phyloP scores from a whole-genome alignment of 2,113 vertebrate genomes.

The Mugil cephalus region DNA sequence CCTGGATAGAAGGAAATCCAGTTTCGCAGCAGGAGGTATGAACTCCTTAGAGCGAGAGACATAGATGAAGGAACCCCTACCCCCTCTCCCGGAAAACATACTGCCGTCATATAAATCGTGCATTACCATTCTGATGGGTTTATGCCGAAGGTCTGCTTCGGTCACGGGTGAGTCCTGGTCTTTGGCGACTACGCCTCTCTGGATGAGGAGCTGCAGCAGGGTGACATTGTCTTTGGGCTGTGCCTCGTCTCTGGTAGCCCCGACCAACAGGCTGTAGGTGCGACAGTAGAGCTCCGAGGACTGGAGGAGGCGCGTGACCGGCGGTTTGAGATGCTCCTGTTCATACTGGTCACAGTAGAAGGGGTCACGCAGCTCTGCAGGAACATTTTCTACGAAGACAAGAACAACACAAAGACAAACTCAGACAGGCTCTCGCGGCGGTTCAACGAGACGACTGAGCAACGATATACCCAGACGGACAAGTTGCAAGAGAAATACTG shows the following conservation, averaged over 20 bases:
- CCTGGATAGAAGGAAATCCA: slow-evolving; percentile 31
- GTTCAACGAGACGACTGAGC: background rate
- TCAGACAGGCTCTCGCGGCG: slow-evolving; percentile 16
- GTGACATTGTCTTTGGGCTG: slow-evolving; percentile 83
- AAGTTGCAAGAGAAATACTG: background rate
- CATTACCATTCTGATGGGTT: slow-evolving; percentile 91
- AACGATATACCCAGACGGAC: background rate
- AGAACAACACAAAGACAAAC: slow-evolving; percentile 14
- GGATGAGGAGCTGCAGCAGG: slow-evolving; percentile 85
- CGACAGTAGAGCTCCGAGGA: slow-evolving; percentile 92
- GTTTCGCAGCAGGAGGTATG: background rate
- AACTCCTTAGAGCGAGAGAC: background rate
- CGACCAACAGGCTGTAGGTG: slow-evolving; percentile 85
- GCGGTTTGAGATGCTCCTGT: slow-evolving; percentile 94
- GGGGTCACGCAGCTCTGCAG: slow-evolving; percentile 90
- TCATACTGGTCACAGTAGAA: slow-evolving; percentile 96
- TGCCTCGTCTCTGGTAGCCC: slow-evolving; percentile 59
- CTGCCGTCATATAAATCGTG: background rate
- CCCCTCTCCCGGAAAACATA: too few relatives aligned
- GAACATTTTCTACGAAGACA: slow-evolving; percentile 86
- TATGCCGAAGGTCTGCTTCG: slow-evolving; percentile 87
- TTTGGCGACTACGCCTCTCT: slow-evolving; percentile 81
- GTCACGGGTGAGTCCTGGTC: slow-evolving; percentile 84
- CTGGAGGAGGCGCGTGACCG: slow-evolving; percentile 88
- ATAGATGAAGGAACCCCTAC: background rate